Percentiles rank a stretch among this genome's conserved stretches.
These are phyloP conservation scores for Macroramphosus scolopax DNA, from an alignment of 2,797 vertebrate genomes.

Conservation along the genomic window DNA sequence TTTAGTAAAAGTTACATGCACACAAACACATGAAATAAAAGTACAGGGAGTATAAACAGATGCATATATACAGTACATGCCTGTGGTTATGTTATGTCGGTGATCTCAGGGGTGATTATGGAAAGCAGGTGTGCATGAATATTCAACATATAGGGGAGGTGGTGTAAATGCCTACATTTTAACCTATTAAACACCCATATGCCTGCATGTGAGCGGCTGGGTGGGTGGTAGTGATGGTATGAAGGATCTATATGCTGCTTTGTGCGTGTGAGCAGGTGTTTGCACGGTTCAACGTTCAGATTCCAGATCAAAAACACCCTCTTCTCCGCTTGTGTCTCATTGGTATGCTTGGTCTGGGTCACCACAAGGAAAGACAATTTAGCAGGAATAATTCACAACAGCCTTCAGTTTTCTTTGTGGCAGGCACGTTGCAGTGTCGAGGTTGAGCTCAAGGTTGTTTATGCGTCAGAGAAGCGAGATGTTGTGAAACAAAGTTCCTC, in stretches of 20 bases:
- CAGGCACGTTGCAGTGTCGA: background rate
- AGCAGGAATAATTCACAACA: conserved; percentile 10
- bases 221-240: conserved; percentile 16
- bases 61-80: too few relatives aligned
- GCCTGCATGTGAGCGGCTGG: conserved; percentile 7
- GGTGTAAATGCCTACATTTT: conserved; percentile 45
- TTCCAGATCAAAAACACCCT: background rate
- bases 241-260: background rate
- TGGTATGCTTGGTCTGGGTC: conserved; percentile 11
- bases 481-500: background rate
- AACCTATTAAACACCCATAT: conserved; percentile 26
- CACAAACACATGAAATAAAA: too few relatives aligned
- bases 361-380: conserved; percentile 5
- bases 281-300: too few relatives aligned
- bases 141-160: conserved; percentile 47
- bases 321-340: conserved; percentile 16
- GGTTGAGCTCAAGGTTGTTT: conserved; percentile 12
- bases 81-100: conserved; percentile 23
- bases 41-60: too few relatives aligned
- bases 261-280: too few relatives aligned
- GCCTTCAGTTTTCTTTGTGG: conserved; percentile 3
- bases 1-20: too few relatives aligned
- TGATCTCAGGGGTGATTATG: conserved; percentile 34
- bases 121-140: conserved; percentile 68
- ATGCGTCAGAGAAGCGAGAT: background rate